A percentile compares a stretch with the other conserved stretches of the same genome.
phyloP scores from a whole-genome alignment of 1,140 invertebrate species.

The Parasteatoda tepidariorum region DNA sequence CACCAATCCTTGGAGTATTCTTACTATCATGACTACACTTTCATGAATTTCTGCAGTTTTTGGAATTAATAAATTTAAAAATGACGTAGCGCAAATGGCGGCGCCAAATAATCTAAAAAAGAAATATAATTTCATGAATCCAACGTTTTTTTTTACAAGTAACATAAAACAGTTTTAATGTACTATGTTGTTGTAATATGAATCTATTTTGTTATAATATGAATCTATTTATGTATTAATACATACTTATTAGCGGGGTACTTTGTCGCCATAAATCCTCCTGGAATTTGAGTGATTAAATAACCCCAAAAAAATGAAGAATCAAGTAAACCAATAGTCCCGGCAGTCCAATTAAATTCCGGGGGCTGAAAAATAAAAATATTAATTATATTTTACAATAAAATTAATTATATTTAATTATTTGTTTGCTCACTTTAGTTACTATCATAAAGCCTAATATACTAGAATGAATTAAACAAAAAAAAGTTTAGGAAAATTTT shows the following conservation, averaged over 20 bases:
- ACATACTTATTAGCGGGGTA: constrained; percentile 91
- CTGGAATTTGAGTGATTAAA: constrained; percentile 97
- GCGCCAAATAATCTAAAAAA: constrained; percentile 85
- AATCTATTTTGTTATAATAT: no score
- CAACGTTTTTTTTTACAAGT: no score
- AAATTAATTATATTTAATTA: background rate
- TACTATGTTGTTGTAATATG: no score
- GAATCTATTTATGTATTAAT: no score
- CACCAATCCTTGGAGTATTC: constrained; percentile 94
- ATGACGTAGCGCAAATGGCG: constrained; percentile 91
- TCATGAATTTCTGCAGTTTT: constrained; percentile 85
- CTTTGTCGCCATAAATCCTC: constrained; percentile 96
- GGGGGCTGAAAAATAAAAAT: constrained; percentile 65
- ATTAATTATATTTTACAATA: background rate
- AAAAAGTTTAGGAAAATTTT: background rate
- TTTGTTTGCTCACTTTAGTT: no score
- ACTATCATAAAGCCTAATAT: no score
- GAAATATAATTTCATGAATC: background rate
- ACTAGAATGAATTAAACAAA: no score
- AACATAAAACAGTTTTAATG: no score
- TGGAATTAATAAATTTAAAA: constrained; percentile 94
- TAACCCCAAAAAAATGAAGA: constrained; percentile 99
- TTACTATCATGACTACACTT: constrained; percentile 84
- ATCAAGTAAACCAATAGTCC: constrained; percentile 88
- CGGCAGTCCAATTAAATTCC: constrained; percentile 85